phyloP scores from a whole-genome alignment of 2,113 vertebrate genomes.

The Formicarius rufipectus region DNA sequence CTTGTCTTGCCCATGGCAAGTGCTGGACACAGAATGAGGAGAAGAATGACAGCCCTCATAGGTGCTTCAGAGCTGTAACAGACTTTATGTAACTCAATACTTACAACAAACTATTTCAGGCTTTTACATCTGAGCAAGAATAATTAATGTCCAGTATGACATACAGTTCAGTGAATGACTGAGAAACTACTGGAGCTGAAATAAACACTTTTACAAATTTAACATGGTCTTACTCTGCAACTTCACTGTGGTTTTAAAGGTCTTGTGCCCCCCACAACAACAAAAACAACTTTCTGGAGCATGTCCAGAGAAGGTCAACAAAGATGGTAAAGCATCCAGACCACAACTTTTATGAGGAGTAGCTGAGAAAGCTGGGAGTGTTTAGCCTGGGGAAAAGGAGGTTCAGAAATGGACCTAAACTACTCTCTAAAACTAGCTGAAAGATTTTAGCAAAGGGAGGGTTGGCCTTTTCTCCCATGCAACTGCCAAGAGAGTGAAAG shows the following conservation, averaged over 20 bases:
- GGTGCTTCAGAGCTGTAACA: not conserved
- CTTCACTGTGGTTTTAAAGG: not conserved
- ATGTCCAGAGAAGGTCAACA: not conserved
- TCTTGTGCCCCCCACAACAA: not conserved
- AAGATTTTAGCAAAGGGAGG: not conserved
- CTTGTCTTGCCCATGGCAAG: not conserved
- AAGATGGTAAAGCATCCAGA: not conserved
- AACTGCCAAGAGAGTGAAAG: too few species aligned
- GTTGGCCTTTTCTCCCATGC: not conserved
- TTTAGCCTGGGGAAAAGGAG: not conserved
- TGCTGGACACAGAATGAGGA: not conserved
- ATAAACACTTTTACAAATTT: not conserved
- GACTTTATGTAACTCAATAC: not conserved
- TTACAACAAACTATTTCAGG: not conserved
- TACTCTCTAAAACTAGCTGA: not conserved
- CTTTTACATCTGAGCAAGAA: not conserved
- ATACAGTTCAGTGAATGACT: not conserved
- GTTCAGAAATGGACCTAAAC: not conserved
- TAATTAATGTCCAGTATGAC: not conserved
- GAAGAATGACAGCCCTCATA: not conserved
- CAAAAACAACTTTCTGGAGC: not conserved
- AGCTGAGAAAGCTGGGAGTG: not conserved
- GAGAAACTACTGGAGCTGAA: not conserved
- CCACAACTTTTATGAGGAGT: not conserved
- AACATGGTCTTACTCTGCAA: not conserved